Conservation (phyloP, 2,888 invertebrate genomes). For the Chrysomela aeneicollis region DNA sequence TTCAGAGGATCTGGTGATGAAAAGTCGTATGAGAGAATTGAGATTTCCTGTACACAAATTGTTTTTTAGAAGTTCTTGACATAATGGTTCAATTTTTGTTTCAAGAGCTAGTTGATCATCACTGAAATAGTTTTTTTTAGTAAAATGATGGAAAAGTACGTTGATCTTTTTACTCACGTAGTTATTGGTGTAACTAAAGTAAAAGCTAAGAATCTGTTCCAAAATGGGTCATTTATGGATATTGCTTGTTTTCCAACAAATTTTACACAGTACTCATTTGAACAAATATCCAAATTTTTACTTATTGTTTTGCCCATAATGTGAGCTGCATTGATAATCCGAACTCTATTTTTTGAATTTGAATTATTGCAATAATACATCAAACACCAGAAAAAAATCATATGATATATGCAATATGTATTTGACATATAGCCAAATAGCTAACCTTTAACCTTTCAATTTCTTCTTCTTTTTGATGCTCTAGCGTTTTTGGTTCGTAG, state of each 20-base stretch:
- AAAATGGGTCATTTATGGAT: slow-evolving; percentile 87
- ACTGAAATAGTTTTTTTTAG: slow-evolving; percentile 63
- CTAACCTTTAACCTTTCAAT: too few species aligned
- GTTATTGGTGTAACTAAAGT: slow-evolving; percentile 84
- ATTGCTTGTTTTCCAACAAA: slow-evolving; percentile 85
- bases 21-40: slow-evolving; percentile 85
- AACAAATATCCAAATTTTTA: slow-evolving; percentile 78
- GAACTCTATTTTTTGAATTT: too few species aligned
- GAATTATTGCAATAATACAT: too few species aligned
- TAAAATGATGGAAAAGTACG: not conserved
- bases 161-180: slow-evolving; percentile 64
- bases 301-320: slow-evolving; percentile 85
- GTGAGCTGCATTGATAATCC: too few species aligned
- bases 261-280: slow-evolving; percentile 79
- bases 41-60: slow-evolving; percentile 91
- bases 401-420: too few species aligned
- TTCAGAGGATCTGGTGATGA: slow-evolving; percentile 82
- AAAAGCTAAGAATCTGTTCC: slow-evolving; percentile 93
- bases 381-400: too few species aligned
- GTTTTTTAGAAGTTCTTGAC: slow-evolving; percentile 81
- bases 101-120: slow-evolving; percentile 84
- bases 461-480: too few species aligned
- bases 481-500: too few species aligned
- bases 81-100: slow-evolving; percentile 76
- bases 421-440: too few species aligned